phyloP scores from a whole-genome alignment of 2,888 invertebrate genomes.

The Zygaena filipendulae region DNA sequence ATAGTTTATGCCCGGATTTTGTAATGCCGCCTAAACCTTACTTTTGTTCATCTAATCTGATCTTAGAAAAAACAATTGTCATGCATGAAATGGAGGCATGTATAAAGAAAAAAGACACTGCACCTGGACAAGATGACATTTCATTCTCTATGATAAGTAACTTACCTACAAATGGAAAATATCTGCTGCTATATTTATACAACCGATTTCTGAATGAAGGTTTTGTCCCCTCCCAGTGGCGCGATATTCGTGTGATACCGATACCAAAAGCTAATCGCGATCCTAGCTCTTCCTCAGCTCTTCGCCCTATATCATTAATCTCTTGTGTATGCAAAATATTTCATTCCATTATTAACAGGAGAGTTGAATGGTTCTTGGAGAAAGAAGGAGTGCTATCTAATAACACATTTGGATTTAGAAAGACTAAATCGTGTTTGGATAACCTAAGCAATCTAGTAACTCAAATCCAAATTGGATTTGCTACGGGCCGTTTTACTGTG shows the following conservation, averaged over 20 bases:
- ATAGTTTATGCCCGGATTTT: conserved; percentile 1
- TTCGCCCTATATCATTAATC: conserved; percentile 10
- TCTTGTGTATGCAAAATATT: conserved; percentile 18
- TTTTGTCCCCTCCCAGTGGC: conserved; percentile 9
- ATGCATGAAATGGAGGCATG: not conserved
- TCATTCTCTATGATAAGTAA: conserved; percentile 14
- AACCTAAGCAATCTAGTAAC: conserved; percentile 8
- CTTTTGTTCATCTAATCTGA: not conserved
- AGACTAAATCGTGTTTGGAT: conserved; percentile 12
- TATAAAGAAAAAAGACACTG: conserved; percentile 1
- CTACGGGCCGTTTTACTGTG: conserved; percentile 10
- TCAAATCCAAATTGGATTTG: conserved; percentile 15
- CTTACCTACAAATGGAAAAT: conserved; percentile 9
- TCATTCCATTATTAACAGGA: conserved; percentile 13
- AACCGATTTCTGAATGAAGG: conserved; percentile 6
- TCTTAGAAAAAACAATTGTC: not conserved
- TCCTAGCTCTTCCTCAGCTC: no score
- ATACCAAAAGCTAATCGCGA: no score
- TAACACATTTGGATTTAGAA: conserved; percentile 12
- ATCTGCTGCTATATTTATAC: conserved; percentile 9
- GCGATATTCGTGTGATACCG: conserved; percentile 4
- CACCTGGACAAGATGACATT: conserved; percentile 6
- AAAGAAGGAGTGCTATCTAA: conserved; percentile 7
- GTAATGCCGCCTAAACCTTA: not conserved
- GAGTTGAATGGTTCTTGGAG: conserved; percentile 17